A percentile compares a stretch with the other conserved stretches of the same genome.
Evolutionary conservation across 1,140 invertebrate genomes (phyloP).

Genomic region (Solen grandis): DNA sequence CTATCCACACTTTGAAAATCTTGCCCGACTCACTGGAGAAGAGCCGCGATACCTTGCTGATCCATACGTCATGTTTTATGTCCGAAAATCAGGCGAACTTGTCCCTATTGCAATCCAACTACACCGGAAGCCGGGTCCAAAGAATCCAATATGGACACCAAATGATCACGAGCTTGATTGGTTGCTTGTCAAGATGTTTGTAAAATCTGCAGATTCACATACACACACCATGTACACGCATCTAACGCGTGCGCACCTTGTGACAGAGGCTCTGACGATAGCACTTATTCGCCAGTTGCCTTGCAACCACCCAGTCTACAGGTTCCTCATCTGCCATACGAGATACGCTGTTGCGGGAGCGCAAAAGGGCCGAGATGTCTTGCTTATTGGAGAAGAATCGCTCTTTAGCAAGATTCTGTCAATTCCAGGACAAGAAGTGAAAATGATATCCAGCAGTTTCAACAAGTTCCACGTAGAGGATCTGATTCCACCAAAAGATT

Average conservation of each 20-base stretch:
- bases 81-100: conserved; percentile 1
- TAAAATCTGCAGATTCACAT: conserved; percentile 46
- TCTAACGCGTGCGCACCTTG: conserved; percentile 34
- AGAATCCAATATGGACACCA: conserved; percentile 50
- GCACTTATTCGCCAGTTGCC: conserved; percentile 32
- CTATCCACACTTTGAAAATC: conserved; percentile 22
- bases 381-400: conserved; percentile 29
- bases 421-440: conserved; percentile 27
- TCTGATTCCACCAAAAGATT: conserved; percentile 20
- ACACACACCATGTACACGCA: conserved; percentile 37
- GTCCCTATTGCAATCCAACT: conserved; percentile 50
- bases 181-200: conserved; percentile 41
- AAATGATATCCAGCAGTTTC: conserved; percentile 24
- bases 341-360: conserved; percentile 13
- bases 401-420: conserved; percentile 40
- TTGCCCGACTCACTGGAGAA: background rate
- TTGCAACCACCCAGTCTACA: conserved; percentile 37
- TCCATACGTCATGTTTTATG: conserved; percentile 40
- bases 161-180: conserved; percentile 36
- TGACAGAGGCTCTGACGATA: conserved; percentile 30
- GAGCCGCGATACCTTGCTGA: background rate
- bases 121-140: conserved; percentile 34
- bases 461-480: conserved; percentile 20
- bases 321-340: conserved; percentile 37
- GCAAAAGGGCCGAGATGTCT: conserved; percentile 36